Evolutionary conservation across 2,113 vertebrate species (phyloP), one percentile per base, ranked within the genome.

Genomic region (Arizona elegans): DNA sequence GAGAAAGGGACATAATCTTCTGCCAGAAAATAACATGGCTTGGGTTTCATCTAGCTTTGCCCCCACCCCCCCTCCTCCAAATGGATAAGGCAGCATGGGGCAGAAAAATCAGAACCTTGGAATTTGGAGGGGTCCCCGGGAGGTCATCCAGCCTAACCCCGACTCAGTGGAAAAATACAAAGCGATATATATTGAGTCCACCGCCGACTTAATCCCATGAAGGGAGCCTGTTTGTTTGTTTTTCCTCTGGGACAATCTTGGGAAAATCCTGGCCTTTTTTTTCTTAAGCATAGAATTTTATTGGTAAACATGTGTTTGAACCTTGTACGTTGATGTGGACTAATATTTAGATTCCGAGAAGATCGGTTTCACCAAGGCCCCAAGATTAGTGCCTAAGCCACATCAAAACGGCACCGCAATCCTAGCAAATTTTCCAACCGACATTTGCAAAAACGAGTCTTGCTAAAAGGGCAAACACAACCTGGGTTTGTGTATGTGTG

Each of bases 61-160:
- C 15, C 56, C 2, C 8, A 0, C 54, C 3, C 3, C 47, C 5
- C 56, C 2, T 3, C 4, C 21, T 2, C 58, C 0, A 0, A 23
- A 65, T 65, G 26, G 65, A 33, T 70, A n/a, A n/a, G 13, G 29
- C 65, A 33, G 29, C 65, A 15, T 8, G 13, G n/a, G 70, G n/a
- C 15, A 3, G n/a, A 75, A 8, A 33, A n/a, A 33, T 3, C 70
- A 19, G 13, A 33, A 33, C 13, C 13, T 75, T 17, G n/a, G 70
- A 17, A 15, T 8, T 33, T 0, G n/a, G 11, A 17, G 6, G 70
- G 65, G 21, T 58, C 1, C 13, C 29, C 2, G 6, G 15, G 70
- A 75, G 70, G 70, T 33, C 70, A 75, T 75, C 13, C n/a, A 75
- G 70, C n/a, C n/a, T n/a, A 75, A 17, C 70, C 70, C 70, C n/a